These are phyloP conservation scores for Pteropus alecto DNA, from an alignment of 2,113 vertebrate species.

Conservation along the genomic window DNA sequence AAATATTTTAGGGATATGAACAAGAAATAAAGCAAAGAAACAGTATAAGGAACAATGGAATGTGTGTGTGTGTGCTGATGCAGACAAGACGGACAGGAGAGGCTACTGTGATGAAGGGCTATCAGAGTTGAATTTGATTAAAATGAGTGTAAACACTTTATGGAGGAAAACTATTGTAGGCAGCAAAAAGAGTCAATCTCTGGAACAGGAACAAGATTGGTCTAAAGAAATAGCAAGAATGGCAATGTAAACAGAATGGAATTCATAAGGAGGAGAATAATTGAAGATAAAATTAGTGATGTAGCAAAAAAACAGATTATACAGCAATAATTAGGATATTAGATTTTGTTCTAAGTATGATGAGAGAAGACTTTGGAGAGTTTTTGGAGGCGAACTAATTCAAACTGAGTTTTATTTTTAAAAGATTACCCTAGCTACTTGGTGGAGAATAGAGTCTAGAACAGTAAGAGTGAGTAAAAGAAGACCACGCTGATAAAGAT, in stretches of 20 bases:
- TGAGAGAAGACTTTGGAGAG: background rate
- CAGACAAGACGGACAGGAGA: background rate
- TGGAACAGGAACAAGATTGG: background rate
- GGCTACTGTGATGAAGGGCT: background rate
- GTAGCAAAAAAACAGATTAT: background rate
- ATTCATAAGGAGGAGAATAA: background rate
- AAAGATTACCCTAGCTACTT: background rate
- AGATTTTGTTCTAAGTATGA: background rate
- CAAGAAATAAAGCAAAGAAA: background rate
- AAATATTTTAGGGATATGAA: background rate
- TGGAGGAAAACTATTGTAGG: background rate
- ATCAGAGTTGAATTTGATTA: background rate
- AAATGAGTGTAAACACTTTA: background rate
- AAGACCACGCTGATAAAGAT: background rate
- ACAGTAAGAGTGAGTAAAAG: background rate
- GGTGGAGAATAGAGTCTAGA: background rate
- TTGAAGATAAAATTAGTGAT: background rate
- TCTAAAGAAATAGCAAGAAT: background rate
- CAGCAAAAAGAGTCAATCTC: background rate
- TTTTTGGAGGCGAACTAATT: background rate
- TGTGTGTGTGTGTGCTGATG: background rate
- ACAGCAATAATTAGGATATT: background rate
- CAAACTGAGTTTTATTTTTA: background rate
- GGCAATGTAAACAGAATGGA: background rate
- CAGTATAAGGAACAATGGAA: background rate